A percentile compares a stretch with the other conserved stretches of the same genome.
These are phyloP conservation scores for Epinephelus lanceolatus DNA, from an alignment of 2,113 vertebrate species.

Conservation along the genomic window DNA sequence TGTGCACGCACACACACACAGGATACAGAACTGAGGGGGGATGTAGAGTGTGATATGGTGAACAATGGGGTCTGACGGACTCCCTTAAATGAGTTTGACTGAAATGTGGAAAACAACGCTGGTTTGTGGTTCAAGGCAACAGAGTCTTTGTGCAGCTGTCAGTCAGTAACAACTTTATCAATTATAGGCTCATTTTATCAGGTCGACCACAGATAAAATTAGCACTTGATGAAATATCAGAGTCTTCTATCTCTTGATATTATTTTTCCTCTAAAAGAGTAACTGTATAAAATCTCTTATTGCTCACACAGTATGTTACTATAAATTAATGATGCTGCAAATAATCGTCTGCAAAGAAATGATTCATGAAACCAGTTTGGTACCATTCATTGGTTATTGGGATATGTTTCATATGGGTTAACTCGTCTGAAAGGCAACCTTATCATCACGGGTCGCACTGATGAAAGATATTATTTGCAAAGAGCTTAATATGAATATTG, in stretches of 20 bases:
- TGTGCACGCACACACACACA: conserved; percentile 43
- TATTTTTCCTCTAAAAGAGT: background rate
- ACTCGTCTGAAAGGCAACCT: background rate
- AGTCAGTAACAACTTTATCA: background rate
- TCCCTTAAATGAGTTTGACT: conserved; percentile 31
- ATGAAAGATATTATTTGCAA: conserved; percentile 21
- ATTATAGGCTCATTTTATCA: conserved; percentile 6
- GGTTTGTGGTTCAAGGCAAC: conserved; percentile 8
- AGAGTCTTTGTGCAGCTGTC: background rate
- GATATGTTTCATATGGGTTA: conserved; percentile 1
- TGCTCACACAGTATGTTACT: background rate
- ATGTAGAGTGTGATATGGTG: conserved; percentile 60
- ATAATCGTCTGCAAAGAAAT: background rate
- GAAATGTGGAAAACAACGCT: conserved; percentile 32
- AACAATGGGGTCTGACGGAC: conserved; percentile 69
- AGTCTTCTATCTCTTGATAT: background rate
- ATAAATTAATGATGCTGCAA: background rate
- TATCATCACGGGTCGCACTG: background rate
- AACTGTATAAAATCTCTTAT: background rate
- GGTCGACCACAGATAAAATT: background rate
- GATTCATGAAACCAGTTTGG: background rate
- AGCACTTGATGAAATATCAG: background rate
- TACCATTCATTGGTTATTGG: background rate
- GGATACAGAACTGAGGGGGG: conserved; percentile 56
- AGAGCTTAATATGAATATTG: conserved; percentile 39